Percentiles rank a stretch among this genome's conserved stretches.
phyloP scores from a whole-genome alignment of 1,140 invertebrate genomes.

The Macrotrachela quadricornifera region DNA sequence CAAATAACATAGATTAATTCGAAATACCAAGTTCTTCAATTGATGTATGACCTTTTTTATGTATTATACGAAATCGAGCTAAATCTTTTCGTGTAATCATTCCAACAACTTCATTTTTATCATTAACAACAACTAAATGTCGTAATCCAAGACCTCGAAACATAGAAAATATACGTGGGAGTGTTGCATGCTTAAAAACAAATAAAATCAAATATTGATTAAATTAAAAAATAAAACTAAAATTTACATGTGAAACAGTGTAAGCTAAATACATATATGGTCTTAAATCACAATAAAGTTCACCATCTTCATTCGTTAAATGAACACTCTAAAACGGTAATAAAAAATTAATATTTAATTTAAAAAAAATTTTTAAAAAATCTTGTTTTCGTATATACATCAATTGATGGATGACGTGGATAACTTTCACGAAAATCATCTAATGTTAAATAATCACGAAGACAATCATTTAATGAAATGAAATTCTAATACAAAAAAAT shows the following conservation, averaged over 20 bases:
- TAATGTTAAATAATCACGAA: slow-evolving; percentile 33
- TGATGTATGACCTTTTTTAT: neutral
- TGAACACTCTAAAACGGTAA: slow-evolving; percentile 33
- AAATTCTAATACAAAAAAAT: neutral
- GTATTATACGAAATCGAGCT: slow-evolving; percentile 8
- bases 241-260: slow-evolving; percentile 37
- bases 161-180: slow-evolving; percentile 67
- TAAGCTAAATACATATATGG: slow-evolving; percentile 78
- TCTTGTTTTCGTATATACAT: neutral
- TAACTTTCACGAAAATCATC: slow-evolving; percentile 69
- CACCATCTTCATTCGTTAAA: slow-evolving; percentile 42
- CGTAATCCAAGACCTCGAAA: slow-evolving; percentile 80
- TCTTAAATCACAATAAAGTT: slow-evolving; percentile 51
- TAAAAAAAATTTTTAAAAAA: neutral
- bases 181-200: slow-evolving; percentile 48
- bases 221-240: too few relatives aligned
- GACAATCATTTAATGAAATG: neutral
- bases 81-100: slow-evolving; percentile 32
- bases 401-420: slow-evolving; percentile 37
- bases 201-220: too few relatives aligned
- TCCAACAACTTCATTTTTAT: slow-evolving; percentile 54
- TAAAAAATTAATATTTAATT: slow-evolving; percentile 10
- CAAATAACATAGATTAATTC: too few relatives aligned
- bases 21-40: too few relatives aligned
- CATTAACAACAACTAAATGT: slow-evolving; percentile 77